Evolutionary conservation across 2,888 invertebrate species (phyloP).

Genomic region (Machimus atricapillus): DNA sequence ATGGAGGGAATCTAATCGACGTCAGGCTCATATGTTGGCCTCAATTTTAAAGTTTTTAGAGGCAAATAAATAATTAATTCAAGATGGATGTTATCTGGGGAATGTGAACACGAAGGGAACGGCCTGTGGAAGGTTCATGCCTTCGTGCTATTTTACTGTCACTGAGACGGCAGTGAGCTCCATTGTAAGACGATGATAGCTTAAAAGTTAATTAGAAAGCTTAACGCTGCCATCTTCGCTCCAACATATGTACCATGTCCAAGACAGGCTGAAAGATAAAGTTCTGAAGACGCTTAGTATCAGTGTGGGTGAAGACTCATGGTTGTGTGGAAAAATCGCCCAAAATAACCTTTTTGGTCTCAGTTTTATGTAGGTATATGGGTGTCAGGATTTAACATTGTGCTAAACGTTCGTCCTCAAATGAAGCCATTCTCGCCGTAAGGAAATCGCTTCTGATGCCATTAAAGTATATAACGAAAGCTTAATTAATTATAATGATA

Average conservation of each 20-base stretch:
- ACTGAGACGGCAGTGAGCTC: background rate
- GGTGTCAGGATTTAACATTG: background rate
- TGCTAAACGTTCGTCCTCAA: background rate
- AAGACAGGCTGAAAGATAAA: background rate
- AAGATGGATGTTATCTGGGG: background rate
- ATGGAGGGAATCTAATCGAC: background rate
- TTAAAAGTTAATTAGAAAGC: constrained; percentile 32
- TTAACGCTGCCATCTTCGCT: background rate
- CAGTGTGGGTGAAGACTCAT: background rate
- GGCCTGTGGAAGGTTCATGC: background rate
- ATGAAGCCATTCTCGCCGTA: background rate
- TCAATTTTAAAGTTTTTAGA: constrained; percentile 17
- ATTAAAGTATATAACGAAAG: background rate
- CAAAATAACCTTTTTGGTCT: background rate
- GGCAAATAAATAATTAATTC: constrained; percentile 32
- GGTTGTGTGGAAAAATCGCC: background rate
- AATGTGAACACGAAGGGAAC: background rate
- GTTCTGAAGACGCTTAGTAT: background rate
- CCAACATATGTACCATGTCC: background rate
- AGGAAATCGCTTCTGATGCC: background rate
- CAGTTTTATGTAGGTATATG: background rate
- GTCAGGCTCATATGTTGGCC: constrained; percentile 5
- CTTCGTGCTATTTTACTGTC: constrained; percentile 8
- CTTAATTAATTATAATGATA: background rate
- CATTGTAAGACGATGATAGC: constrained; percentile 12